Evolutionary conservation across 2,888 invertebrate genomes (phyloP), one percentile per base, ranked within the genome.

Genomic region (Thecocarcelia acutangulata): DNA sequence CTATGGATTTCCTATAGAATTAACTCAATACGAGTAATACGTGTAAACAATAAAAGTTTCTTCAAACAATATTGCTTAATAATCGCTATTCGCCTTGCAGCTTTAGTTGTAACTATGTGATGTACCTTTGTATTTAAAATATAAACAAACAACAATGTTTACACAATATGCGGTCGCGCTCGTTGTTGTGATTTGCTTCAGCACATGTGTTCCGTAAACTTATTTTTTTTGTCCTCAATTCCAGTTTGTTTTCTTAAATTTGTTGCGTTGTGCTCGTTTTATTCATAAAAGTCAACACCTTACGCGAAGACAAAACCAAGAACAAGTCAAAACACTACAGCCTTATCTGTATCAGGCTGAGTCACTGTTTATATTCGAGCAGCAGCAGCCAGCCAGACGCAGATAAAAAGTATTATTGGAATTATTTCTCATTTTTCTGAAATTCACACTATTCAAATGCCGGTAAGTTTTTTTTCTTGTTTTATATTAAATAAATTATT

Each of bases 271-370:
- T n/a, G 19, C 12, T 58, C 44, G 24, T 56, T 8, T 3, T 11
- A 19, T 61, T 61, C 40, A 58, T 9, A 52, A 40, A 59, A 46
- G 33, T 64, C 11, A 56, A 50, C 48, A 69, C 12, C 73, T 46
- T 42, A 40, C 1, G 11, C 33, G 50, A 37, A 12, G 24, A 28
- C 19, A 56, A 48, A 17, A 64, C 28, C 5, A 9, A 40, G 42
- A 68, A 68, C 28, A 21, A 33, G 12, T 28, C 8, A 33, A 33
- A 58, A 19, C 50, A 48, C 28, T 50, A 21, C 13, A 19, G n/a
- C 28, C 6, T 37, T 50, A 73, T 68, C 58, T 63, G 50, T 15
- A 59, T 17, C 68, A 33, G 37, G 46, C 37, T 70, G 75, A 58
- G 37, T 64, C 56, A 69, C 33, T 40, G 37, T 33, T 52, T 56